Conservation (phyloP, 37 sponge, comb jelly and placozoan genomes). For the Cladorhizidae sp. region DNA sequence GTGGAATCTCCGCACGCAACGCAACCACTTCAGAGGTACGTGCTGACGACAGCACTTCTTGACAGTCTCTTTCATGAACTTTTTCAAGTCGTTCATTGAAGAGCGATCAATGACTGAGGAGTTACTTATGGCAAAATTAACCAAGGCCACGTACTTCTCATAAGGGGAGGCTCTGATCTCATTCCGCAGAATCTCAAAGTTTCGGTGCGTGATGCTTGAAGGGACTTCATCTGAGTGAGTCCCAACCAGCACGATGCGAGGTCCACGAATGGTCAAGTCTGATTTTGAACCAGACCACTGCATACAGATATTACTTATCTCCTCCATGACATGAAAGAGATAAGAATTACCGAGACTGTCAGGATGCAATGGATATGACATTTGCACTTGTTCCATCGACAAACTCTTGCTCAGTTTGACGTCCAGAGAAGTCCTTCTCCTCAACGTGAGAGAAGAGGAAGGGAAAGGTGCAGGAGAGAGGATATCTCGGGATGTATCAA, state of each 20-base stretch:
- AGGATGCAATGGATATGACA: neutral
- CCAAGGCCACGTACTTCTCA: conserved; percentile 26
- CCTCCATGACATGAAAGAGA: conserved; percentile 37
- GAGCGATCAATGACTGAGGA: conserved; percentile 71
- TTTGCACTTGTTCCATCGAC: no score
- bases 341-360: conserved; percentile 8
- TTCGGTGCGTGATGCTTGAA: conserved; percentile 8
- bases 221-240: conserved; percentile 66
- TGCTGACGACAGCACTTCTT: conserved; percentile 55
- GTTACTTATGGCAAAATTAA: conserved; percentile 47
- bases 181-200: conserved; percentile 40
- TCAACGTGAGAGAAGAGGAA: neutral
- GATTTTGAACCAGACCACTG: conserved; percentile 38
- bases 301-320: conserved; percentile 37
- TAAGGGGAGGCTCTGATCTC: conserved; percentile 43
- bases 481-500: conserved; percentile 48
- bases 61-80: conserved; percentile 28
- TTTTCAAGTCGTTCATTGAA: conserved; percentile 54
- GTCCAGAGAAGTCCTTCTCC: conserved; percentile 7
- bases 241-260: conserved; percentile 60
- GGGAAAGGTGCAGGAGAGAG: conserved; percentile 13
- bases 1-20: conserved; percentile 46
- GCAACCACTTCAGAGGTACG: conserved; percentile 71
- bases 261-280: conserved; percentile 27
- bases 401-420: neutral